A percentile compares a stretch with the other conserved stretches of the same genome.
phyloP scores from a whole-genome alignment of 2,113 vertebrate species.

The Carollia perspicillata region DNA sequence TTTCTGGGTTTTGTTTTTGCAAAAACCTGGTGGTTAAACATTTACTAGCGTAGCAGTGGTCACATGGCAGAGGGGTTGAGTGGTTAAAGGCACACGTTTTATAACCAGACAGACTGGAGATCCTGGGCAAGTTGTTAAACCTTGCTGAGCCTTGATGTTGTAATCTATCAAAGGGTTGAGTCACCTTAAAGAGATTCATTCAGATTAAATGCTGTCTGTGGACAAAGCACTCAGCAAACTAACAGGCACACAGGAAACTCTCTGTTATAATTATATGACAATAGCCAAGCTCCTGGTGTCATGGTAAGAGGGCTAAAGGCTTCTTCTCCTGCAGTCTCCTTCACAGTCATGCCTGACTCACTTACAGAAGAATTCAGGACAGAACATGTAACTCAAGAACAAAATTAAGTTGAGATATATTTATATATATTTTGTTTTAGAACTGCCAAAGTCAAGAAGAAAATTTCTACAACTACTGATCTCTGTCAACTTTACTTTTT shows the following conservation, averaged over 20 bases:
- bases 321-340: accelerated
- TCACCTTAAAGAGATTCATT: not conserved
- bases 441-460: not conserved
- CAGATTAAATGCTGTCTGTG: not conserved
- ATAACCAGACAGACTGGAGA: not conserved
- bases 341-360: not conserved
- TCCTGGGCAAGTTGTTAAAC: no score
- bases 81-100: not conserved
- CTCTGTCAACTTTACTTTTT: constrained; percentile 23
- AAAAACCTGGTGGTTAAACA: not conserved
- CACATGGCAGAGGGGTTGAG: no score
- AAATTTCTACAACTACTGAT: not conserved
- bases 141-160: not conserved
- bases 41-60: not conserved
- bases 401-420: not conserved
- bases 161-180: not conserved
- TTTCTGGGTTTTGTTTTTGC: not conserved
- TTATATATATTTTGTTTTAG: not conserved
- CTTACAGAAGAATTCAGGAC: not conserved
- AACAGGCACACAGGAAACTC: not conserved
- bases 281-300: not conserved
- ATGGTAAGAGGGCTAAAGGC: accelerated
- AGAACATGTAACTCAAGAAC: not conserved
- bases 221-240: not conserved
- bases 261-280: not conserved